A percentile compares a stretch with the other conserved stretches of the same genome.
Evolutionary conservation across 2,888 invertebrate species (phyloP).

Genomic region (Caradrina kadenii): DNA sequence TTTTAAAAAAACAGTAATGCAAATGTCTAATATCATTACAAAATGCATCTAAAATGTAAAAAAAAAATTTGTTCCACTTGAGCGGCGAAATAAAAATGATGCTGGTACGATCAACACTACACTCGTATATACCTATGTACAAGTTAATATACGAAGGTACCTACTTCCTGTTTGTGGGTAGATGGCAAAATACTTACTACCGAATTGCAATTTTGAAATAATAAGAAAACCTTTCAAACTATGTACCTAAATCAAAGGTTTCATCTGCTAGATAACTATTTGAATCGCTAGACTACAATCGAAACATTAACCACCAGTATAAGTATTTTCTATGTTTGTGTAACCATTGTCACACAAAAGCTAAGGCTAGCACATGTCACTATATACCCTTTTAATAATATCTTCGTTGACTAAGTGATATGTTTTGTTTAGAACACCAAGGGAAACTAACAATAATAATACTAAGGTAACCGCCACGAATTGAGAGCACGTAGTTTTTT

Average conservation of each 20-base stretch:
- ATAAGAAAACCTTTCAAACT: conserved; percentile 12
- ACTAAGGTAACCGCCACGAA: too few relatives aligned
- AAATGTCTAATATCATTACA: not conserved
- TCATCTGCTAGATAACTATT: too few relatives aligned
- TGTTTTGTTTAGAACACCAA: too few relatives aligned
- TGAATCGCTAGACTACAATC: conserved; percentile 3
- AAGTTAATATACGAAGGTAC: too few relatives aligned
- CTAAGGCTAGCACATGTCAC: not conserved
- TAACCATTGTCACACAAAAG: not conserved
- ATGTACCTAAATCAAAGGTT: too few relatives aligned
- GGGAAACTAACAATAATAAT: too few relatives aligned
- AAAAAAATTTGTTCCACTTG: conserved; percentile 12
- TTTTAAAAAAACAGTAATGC: too few relatives aligned
- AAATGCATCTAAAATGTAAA: not conserved
- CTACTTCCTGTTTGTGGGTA: not conserved
- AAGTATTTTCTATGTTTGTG: not conserved
- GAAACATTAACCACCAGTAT: not conserved
- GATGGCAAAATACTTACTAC: not conserved
- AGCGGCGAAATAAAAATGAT: not conserved
- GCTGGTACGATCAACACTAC: not conserved
- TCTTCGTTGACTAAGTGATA: too few relatives aligned
- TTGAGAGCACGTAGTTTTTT: too few relatives aligned
- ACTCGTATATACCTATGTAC: not conserved
- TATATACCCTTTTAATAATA: too few relatives aligned
- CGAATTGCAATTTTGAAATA: conserved; percentile 22